phyloP scores from a whole-genome alignment of 2,888 invertebrate genomes.

The Himalopsyche tibetana region DNA sequence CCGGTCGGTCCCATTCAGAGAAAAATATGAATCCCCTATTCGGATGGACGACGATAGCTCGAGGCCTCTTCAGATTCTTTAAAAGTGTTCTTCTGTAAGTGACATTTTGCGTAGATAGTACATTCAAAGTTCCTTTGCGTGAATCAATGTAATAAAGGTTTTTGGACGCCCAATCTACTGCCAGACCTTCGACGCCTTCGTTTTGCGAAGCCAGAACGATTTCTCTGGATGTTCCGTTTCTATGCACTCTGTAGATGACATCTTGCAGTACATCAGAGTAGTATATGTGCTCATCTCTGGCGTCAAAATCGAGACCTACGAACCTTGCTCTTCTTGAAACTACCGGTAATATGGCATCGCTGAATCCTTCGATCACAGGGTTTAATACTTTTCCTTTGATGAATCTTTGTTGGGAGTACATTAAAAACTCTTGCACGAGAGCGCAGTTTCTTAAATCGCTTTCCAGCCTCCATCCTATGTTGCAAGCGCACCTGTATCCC shows the following conservation, averaged over 20 bases:
- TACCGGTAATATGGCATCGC: conserved; percentile 96
- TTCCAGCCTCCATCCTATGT: conserved; percentile 89
- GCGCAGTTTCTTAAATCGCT: conserved; percentile 87
- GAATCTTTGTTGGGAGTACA: conserved; percentile 96
- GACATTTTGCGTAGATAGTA: conserved; percentile 91
- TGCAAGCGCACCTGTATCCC: conserved; percentile 94
- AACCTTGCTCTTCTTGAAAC: conserved; percentile 94
- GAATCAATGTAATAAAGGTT: conserved; percentile 97
- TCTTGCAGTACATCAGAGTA: conserved; percentile 98
- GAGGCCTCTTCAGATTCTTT: conserved; percentile 92
- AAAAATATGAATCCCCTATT: conserved; percentile 96
- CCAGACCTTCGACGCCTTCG: conserved; percentile 96
- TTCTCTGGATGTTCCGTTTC: conserved; percentile 88
- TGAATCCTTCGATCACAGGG: conserved; percentile 92
- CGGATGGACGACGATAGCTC: conserved; percentile 98
- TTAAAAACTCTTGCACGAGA: conserved; percentile 90
- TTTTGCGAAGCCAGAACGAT: conserved; percentile 97
- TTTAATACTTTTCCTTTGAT: conserved; percentile 95
- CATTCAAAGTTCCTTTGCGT: conserved; percentile 94
- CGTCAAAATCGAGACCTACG: conserved; percentile 96
- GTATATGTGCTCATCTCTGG: conserved; percentile 93
- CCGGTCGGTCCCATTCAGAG: conserved; percentile 97
- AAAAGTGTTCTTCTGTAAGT: conserved; percentile 89
- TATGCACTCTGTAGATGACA: conserved; percentile 90
- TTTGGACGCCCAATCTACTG: conserved; percentile 97